Evolutionary conservation across 2,113 vertebrate genomes (phyloP).

Genomic region (Procavia capensis): DNA sequence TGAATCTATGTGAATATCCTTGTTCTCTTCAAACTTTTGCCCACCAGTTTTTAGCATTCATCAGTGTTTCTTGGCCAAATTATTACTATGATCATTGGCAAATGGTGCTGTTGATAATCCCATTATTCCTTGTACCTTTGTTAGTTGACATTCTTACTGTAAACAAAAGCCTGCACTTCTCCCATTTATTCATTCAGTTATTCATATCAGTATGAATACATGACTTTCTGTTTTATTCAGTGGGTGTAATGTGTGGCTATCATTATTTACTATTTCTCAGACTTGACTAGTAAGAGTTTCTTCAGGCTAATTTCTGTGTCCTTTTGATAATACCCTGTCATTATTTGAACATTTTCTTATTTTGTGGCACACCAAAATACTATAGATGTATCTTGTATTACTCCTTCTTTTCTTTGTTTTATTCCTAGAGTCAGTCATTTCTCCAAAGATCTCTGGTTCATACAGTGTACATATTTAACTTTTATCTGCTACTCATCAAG

Average conservation of each 20-base stretch:
- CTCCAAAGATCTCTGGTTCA: not conserved
- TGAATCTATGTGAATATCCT: not conserved
- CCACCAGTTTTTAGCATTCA: not conserved
- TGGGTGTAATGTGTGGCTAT: not conserved
- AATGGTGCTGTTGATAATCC: not conserved
- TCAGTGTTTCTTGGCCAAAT: slow-evolving; percentile 32
- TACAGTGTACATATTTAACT: not conserved
- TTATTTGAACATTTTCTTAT: not conserved
- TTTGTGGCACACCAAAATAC: not conserved
- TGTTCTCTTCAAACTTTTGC: not conserved
- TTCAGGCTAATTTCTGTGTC: not conserved
- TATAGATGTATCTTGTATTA: not conserved
- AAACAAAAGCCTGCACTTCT: not conserved
- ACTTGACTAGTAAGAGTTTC: slow-evolving; percentile 27
- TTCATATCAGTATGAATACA: not conserved
- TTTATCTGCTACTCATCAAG: not conserved
- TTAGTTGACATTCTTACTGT: slow-evolving; percentile 11
- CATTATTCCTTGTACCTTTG: not conserved
- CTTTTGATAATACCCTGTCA: not conserved
- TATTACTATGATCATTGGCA: not conserved
- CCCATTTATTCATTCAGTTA: not conserved
- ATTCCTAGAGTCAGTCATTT: not conserved
- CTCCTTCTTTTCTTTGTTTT: not conserved
- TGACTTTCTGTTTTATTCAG: not conserved
- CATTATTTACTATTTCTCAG: slow-evolving; percentile 38